Evolutionary conservation across 2,888 invertebrate genomes (phyloP).

Genomic region (Dryobotodes eremita): DNA sequence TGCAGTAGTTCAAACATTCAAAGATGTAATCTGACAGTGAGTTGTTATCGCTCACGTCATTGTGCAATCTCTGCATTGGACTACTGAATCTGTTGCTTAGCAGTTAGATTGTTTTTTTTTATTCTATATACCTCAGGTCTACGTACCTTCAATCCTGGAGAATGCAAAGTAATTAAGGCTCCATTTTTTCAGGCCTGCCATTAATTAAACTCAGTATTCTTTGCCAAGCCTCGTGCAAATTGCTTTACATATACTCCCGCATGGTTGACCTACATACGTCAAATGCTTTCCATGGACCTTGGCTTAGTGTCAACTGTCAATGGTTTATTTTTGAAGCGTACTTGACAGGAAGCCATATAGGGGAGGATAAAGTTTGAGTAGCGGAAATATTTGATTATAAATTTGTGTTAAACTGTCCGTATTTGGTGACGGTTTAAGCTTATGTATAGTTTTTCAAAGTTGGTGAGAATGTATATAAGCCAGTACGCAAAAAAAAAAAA

Average conservation of each 20-base stretch:
- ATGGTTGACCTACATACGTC: constrained; percentile 35
- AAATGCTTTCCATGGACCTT: constrained; percentile 31
- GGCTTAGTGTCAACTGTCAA: constrained; percentile 32
- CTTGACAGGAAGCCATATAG: constrained; percentile 35
- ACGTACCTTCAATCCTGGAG: constrained; percentile 13
- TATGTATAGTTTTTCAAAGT: neutral
- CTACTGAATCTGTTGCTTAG: neutral
- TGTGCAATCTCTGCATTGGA: neutral
- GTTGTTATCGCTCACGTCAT: too few relatives aligned
- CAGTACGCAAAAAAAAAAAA: neutral
- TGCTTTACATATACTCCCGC: constrained; percentile 17
- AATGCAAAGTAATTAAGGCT: constrained; percentile 36
- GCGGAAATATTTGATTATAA: constrained; percentile 13
- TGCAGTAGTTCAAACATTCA: neutral
- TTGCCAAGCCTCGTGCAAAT: constrained; percentile 29
- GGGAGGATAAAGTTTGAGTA: constrained; percentile 25
- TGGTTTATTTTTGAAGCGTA: constrained; percentile 11
- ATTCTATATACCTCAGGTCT: neutral
- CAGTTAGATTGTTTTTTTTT: neutral
- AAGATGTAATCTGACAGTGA: neutral
- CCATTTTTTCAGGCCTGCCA: constrained; percentile 13
- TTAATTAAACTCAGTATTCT: constrained; percentile 51
- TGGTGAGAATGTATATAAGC: neutral
- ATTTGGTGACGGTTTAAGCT: neutral
- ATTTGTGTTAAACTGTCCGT: neutral